Evolutionary conservation across 2,888 invertebrate genomes (phyloP), one percentile per base, ranked within the genome.

Genomic region (Candidula unifasciata): DNA sequence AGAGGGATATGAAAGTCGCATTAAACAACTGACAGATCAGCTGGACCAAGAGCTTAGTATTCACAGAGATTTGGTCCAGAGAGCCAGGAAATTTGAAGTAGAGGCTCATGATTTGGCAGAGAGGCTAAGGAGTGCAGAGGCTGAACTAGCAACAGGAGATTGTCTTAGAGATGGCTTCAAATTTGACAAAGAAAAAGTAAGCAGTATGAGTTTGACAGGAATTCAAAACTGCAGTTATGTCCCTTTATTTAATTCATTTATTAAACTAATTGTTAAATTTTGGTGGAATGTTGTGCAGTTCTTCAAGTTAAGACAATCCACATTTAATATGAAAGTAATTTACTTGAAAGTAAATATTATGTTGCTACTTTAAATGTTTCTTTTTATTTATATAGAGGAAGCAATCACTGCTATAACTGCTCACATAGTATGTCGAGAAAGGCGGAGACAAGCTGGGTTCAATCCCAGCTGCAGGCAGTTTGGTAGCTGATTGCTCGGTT

Each of bases 151-250:
- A 84, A 95, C 96, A 0, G 95, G 95, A 64, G 97, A 97, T 91
- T 94, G 96, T 8, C 95, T 96, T 18, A 95, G 96, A 88, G 97
- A 97, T 89, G 95, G 95, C 60, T 94, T 97, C 64, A 95, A 96
- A 85, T 95, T 96, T 89, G 97, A 97, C 92, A 97, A 97, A 93
- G 95, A 96, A 88, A 96, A 96, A 91, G 97, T 97, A 93, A 95
- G 95, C 77, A 27, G 10, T 3, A 18, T 52, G 21, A 33, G 30
- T 30, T 44, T 27, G 6, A 13, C 44, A 2, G 35, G 1, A 33
- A 18, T 3, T 35, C 21, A 68, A 35, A 69, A 27, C 33, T 33
- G 24, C 16, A 69, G 35, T 69, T 21, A 35, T 69, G 69, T 69
- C 33, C 35, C 35, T 33, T 69, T 35, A 18, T 35, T 18, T 13